These are phyloP conservation scores for Dimorphilus gyrociliatus DNA, from an alignment of 2,888 invertebrate species.

Conservation along the genomic window DNA sequence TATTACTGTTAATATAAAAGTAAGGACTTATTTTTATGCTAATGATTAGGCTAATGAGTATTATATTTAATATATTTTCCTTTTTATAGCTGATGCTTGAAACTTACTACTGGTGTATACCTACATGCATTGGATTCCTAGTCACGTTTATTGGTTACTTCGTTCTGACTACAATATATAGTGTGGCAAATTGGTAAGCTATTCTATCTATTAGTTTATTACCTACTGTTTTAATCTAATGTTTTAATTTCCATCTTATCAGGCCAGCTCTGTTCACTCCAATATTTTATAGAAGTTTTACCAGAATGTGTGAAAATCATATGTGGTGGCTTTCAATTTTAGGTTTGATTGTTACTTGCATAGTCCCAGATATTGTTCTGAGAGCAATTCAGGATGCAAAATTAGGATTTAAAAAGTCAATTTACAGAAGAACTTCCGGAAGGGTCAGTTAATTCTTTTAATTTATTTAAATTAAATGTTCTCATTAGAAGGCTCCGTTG, in stretches of 20 bases:
- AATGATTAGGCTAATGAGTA: background rate
- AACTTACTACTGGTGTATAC: slow-evolving; percentile 23
- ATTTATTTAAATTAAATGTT: too few species aligned
- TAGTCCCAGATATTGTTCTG: slow-evolving; percentile 26
- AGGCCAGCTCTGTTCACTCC: slow-evolving; percentile 1
- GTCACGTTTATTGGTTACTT: slow-evolving; percentile 21
- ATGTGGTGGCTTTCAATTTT: slow-evolving; percentile 23
- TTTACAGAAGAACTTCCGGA: too few species aligned
- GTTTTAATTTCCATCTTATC: background rate
- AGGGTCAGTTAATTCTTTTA: too few species aligned
- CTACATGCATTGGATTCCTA: slow-evolving; percentile 18
- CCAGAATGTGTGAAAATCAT: slow-evolving; percentile 13
- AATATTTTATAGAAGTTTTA: slow-evolving; percentile 5
- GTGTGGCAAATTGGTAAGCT: slow-evolving; percentile 15
- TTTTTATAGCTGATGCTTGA: slow-evolving; percentile 21
- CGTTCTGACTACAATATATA: slow-evolving; percentile 18
- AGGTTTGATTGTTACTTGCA: slow-evolving; percentile 17
- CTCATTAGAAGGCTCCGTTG: too few species aligned
- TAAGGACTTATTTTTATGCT: slow-evolving; percentile 6
- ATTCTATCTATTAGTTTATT: background rate
- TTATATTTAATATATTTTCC: slow-evolving; percentile 1
- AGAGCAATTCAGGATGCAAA: slow-evolving; percentile 13
- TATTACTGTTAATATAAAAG: slow-evolving; percentile 21
- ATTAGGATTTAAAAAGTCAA: too few species aligned
- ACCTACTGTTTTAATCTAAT: background rate